Evolutionary conservation across 2,888 invertebrate species (phyloP).

Genomic region (Cordilura impudica): DNA sequence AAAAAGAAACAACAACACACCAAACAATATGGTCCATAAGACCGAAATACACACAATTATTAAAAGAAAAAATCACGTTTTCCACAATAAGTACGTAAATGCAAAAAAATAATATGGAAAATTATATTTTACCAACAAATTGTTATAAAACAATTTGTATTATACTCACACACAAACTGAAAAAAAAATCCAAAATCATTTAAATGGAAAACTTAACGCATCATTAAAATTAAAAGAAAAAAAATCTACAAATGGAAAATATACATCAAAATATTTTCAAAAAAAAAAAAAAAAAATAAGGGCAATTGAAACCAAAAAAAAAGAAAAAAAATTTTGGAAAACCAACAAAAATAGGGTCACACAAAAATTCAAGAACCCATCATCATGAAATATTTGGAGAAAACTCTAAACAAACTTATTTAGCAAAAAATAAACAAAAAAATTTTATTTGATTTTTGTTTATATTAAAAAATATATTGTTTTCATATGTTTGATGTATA

Average conservation of each 20-base stretch:
- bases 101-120: not conserved
- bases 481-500: not conserved
- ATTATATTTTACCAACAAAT: slow-evolving; percentile 16
- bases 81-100: slow-evolving; percentile 11
- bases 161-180: slow-evolving; percentile 6
- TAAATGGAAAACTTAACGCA: slow-evolving; percentile 38
- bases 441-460: not conserved
- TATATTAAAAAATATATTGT: not conserved
- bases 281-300: slow-evolving; percentile 11
- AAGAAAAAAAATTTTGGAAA: not conserved
- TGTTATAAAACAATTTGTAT: slow-evolving; percentile 31
- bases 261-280: not conserved
- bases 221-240: slow-evolving; percentile 12
- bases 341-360: not conserved
- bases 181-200: slow-evolving; percentile 12
- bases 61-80: slow-evolving; percentile 54
- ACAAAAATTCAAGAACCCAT: not conserved
- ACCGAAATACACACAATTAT: slow-evolving; percentile 8
- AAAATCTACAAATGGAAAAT: not conserved
- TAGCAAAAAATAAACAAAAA: slow-evolving; percentile 1
- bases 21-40: slow-evolving; percentile 18
- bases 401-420: not conserved
- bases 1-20: not conserved
- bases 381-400: not conserved
- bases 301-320: slow-evolving; percentile 26